Conservation (phyloP, 2,888 invertebrate species). For the Monoplex corrugatus region DNA sequence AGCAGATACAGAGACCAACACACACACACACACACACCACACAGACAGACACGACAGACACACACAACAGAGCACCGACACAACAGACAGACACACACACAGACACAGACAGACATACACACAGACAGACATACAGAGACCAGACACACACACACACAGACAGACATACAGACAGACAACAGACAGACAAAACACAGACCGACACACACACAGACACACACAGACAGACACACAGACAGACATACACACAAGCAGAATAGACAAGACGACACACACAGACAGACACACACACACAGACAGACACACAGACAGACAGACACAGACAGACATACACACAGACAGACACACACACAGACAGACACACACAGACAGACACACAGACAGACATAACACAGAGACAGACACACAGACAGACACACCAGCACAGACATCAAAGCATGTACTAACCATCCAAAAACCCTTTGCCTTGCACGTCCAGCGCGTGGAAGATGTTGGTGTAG, state of each 20-base stretch:
- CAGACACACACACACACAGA: not conserved
- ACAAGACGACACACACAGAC: not conserved
- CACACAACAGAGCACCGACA: not conserved
- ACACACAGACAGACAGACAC: constrained; percentile 27
- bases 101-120: not conserved
- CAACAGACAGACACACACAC: not conserved
- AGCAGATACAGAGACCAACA: too few relatives aligned
- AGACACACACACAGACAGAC: not conserved
- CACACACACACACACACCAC: too few relatives aligned
- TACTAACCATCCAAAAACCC: constrained; percentile 67
- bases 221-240: too few relatives aligned
- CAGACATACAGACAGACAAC: not conserved
- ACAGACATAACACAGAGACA: not conserved
- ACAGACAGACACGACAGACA: too few relatives aligned
- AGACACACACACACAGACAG: constrained; percentile 7
- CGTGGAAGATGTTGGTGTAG: constrained; percentile 71
- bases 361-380: not conserved
- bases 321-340: not conserved
- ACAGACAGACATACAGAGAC: constrained; percentile 1
- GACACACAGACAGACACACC: constrained; percentile 1
- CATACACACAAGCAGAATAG: too few relatives aligned
- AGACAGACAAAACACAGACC: not conserved
- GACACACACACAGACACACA: not conserved
- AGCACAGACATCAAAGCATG: not conserved
- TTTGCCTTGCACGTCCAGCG: constrained; percentile 63